Conservation (phyloP, 2,888 invertebrate genomes). For the Aplocera efformata region DNA sequence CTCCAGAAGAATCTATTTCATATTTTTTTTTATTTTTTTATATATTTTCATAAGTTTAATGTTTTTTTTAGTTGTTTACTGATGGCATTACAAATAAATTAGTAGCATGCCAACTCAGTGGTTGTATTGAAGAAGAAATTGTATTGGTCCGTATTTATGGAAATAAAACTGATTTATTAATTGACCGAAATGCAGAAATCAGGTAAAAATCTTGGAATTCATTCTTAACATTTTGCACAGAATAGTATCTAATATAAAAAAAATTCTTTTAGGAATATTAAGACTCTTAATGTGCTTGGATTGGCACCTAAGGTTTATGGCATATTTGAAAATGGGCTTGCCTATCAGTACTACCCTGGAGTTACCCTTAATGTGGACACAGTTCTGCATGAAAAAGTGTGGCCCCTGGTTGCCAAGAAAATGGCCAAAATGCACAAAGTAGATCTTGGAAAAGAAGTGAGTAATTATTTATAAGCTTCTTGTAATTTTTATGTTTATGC, state of each 20-base stretch:
- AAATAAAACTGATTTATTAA: constrained; percentile 94
- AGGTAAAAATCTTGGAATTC: constrained; percentile 59
- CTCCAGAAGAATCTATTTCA: too few species aligned
- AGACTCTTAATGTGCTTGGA: constrained; percentile 82
- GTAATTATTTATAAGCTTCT: constrained; percentile 24
- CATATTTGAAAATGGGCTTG: constrained; percentile 95
- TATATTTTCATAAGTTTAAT: neutral
- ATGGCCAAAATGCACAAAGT: constrained; percentile 92
- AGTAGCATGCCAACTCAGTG: constrained; percentile 84
- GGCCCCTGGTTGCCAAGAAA: constrained; percentile 87
- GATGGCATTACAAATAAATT: constrained; percentile 97
- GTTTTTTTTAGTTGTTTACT: constrained; percentile 86
- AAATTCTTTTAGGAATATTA: constrained; percentile 56
- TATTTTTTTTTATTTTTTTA: too few species aligned
- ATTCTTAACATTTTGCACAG: neutral
- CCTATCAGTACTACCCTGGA: constrained; percentile 93
- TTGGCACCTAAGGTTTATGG: constrained; percentile 94
- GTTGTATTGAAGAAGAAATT: constrained; percentile 75
- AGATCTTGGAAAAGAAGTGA: constrained; percentile 58
- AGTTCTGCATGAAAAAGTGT: constrained; percentile 83
- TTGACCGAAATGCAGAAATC: constrained; percentile 92
- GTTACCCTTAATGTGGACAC: constrained; percentile 84
- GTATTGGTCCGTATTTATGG: constrained; percentile 95
- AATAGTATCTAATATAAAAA: neutral
- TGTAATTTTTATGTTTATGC: too few species aligned